Evolutionary conservation across 1,140 invertebrate genomes (phyloP).

Genomic region (Tribolium madens): DNA sequence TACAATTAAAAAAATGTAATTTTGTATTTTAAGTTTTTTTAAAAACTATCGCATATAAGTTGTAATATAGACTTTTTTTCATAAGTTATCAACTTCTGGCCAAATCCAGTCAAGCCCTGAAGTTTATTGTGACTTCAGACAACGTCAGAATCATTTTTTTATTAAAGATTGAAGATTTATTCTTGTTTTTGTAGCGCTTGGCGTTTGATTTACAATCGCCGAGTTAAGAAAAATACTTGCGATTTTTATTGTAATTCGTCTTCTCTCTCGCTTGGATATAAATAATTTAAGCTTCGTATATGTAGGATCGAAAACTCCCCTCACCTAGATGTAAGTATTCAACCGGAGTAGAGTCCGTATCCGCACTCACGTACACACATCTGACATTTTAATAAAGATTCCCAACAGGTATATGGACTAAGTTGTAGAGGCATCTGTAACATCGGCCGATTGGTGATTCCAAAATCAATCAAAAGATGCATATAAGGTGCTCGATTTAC

Average conservation of each 20-base stretch:
- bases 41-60: no score
- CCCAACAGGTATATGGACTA: constrained; percentile 45
- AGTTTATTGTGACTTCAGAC: constrained; percentile 30
- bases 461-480: constrained; percentile 45
- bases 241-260: constrained; percentile 25
- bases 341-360: constrained; percentile 14
- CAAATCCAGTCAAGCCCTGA: constrained; percentile 25
- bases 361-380: constrained; percentile 35
- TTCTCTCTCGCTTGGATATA: constrained; percentile 7
- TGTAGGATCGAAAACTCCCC: not conserved
- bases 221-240: constrained; percentile 20
- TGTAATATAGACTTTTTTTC: no score
- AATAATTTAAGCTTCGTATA: not conserved
- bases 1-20: no score
- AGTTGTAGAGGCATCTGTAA: constrained; percentile 40
- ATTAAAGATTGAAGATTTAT: constrained; percentile 27
- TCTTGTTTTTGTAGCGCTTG: constrained; percentile 22
- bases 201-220: constrained; percentile 31
- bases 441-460: constrained; percentile 36
- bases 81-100: not conserved
- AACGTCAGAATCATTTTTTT: constrained; percentile 29
- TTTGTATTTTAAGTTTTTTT: no score
- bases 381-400: constrained; percentile 49
- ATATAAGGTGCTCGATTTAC: constrained; percentile 31
- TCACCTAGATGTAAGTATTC: constrained; percentile 16